Evolutionary conservation across 2,113 vertebrate species (phyloP).

Genomic region (Rattus rattus): DNA sequence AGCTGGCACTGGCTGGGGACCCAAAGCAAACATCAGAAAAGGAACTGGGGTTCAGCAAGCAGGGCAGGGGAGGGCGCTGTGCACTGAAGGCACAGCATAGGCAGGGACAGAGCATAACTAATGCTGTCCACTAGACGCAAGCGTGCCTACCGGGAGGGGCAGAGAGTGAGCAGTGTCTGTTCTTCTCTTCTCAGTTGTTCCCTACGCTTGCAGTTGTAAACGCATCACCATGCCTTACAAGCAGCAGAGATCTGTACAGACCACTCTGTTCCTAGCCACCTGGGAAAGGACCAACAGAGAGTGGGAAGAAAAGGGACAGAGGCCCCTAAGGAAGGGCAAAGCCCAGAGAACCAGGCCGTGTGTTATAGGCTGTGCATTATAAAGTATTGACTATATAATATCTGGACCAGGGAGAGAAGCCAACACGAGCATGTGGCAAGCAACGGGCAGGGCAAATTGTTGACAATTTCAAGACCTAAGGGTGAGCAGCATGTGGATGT

Average conservation of each 20-base stretch:
- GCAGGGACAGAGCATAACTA: background rate
- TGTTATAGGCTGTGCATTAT: background rate
- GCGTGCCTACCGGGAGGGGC: background rate
- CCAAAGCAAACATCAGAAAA: background rate
- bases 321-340: background rate
- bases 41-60: background rate
- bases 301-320: background rate
- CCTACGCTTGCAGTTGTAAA: conserved; percentile 2
- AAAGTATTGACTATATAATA: background rate
- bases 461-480: background rate
- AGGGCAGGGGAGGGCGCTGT: background rate
- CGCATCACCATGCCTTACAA: background rate
- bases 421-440: background rate
- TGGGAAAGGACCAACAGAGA: background rate
- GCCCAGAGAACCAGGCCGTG: background rate
- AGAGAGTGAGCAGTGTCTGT: background rate
- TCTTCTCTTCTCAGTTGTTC: background rate
- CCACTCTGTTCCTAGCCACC: background rate
- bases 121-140: background rate
- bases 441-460: background rate
- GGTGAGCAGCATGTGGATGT: background rate
- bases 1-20: background rate
- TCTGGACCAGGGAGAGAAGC: background rate
- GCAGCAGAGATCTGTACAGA: background rate
- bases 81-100: background rate